phyloP scores from a whole-genome alignment of 2,797 vertebrate species.

The Thunnus albacares region DNA sequence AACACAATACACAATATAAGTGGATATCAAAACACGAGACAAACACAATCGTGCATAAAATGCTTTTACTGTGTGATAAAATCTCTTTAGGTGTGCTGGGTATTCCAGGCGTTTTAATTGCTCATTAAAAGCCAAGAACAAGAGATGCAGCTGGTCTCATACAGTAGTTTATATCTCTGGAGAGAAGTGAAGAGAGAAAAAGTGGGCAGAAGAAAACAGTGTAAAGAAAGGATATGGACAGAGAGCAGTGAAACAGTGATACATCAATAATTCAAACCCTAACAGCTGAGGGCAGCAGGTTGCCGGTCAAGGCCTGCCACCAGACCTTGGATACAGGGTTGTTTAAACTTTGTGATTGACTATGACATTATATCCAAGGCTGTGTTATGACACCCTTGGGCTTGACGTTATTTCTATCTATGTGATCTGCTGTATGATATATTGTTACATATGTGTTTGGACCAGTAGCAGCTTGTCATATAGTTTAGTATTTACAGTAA shows the following conservation, averaged over 20 bases:
- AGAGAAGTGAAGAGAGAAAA: background rate
- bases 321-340: constrained; percentile 32
- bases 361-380: constrained; percentile 41
- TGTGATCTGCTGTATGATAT: constrained; percentile 25
- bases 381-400: constrained; percentile 23
- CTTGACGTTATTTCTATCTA: constrained; percentile 24
- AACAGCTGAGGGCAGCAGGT: constrained; percentile 47
- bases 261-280: constrained; percentile 47
- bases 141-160: constrained; percentile 10
- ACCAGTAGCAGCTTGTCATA: constrained; percentile 14
- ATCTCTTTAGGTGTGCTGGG: background rate
- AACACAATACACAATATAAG: too few species aligned
- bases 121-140: constrained; percentile 11
- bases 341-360: constrained; percentile 54
- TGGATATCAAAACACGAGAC: background rate
- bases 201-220: background rate
- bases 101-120: constrained; percentile 6
- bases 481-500: constrained; percentile 15
- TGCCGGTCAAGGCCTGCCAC: constrained; percentile 40
- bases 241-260: constrained; percentile 5
- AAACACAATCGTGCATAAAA: constrained; percentile 5
- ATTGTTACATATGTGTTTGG: constrained; percentile 16
- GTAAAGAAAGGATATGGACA: constrained; percentile 9
- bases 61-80: background rate
- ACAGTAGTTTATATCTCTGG: background rate